Evolutionary conservation across 2,113 vertebrate genomes (phyloP).

Genomic region (Morone chrysops): DNA sequence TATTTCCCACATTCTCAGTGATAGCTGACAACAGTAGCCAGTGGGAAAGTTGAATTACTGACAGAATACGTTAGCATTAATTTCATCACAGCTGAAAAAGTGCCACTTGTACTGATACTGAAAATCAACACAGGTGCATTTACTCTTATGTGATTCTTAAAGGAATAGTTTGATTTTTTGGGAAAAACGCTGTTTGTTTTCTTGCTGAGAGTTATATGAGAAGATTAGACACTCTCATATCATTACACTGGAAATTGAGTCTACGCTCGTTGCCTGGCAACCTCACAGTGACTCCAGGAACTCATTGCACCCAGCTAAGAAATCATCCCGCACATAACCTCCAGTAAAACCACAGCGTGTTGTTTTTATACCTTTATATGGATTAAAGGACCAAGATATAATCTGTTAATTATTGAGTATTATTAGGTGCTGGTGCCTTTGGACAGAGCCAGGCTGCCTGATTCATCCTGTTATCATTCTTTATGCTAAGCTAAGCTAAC

Average conservation of each 20-base stretch:
- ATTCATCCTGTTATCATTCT: background rate
- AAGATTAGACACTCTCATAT: background rate
- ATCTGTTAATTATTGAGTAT: background rate
- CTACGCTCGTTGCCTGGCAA: background rate
- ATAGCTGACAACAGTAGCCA: background rate
- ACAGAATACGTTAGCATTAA: background rate
- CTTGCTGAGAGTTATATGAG: background rate
- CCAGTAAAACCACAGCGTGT: background rate
- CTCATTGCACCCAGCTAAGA: background rate
- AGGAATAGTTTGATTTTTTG: background rate
- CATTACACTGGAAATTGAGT: background rate
- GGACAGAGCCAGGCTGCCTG: background rate
- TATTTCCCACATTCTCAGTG: background rate
- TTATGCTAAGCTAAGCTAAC: conserved; percentile 21
- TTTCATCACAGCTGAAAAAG: background rate
- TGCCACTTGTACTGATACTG: background rate
- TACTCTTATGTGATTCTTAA: background rate
- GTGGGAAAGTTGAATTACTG: background rate
- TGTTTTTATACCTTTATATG: background rate
- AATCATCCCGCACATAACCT: background rate
- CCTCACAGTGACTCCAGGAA: conserved; percentile 4
- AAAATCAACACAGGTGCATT: background rate
- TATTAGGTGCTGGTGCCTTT: background rate
- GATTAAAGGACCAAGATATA: background rate
- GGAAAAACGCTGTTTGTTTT: background rate